These are phyloP conservation scores for Carposina sasakii DNA, from an alignment of 1,140 invertebrate species.

Conservation along the genomic window DNA sequence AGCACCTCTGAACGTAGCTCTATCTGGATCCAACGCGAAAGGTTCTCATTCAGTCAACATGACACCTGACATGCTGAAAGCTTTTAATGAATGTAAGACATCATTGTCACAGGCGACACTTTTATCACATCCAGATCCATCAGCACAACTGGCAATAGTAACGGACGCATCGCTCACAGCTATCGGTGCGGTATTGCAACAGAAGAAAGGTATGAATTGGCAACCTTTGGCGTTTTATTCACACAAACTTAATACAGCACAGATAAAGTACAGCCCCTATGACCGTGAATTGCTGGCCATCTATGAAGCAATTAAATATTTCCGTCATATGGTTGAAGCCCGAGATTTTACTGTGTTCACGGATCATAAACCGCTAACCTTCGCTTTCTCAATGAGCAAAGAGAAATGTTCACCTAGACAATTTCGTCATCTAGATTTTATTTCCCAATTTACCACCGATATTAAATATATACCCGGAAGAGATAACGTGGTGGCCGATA, in stretches of 20 bases:
- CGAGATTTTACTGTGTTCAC: background rate
- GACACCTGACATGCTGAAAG: constrained; percentile 2
- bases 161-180: constrained; percentile 6
- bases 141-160: background rate
- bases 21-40: constrained; percentile 5
- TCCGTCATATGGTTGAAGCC: constrained; percentile 1
- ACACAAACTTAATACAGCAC: background rate
- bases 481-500: constrained; percentile 29
- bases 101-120: constrained; percentile 2
- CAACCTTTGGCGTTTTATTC: constrained; percentile 8
- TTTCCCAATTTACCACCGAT: constrained; percentile 33
- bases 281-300: constrained; percentile 9
- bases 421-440: constrained; percentile 25
- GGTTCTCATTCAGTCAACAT: constrained; percentile 4
- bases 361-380: background rate
- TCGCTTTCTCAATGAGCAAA: background rate
- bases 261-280: constrained; percentile 10
- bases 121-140: constrained; percentile 1
- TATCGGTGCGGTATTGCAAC: constrained; percentile 8
- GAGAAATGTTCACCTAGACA: background rate
- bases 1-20: background rate
- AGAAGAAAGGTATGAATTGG: constrained; percentile 18
- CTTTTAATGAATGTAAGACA: constrained; percentile 7
- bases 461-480: constrained; percentile 35
- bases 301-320: constrained; percentile 3